These are phyloP conservation scores for Uria lomvia DNA, from an alignment of 2,113 vertebrate genomes.

Conservation along the genomic window DNA sequence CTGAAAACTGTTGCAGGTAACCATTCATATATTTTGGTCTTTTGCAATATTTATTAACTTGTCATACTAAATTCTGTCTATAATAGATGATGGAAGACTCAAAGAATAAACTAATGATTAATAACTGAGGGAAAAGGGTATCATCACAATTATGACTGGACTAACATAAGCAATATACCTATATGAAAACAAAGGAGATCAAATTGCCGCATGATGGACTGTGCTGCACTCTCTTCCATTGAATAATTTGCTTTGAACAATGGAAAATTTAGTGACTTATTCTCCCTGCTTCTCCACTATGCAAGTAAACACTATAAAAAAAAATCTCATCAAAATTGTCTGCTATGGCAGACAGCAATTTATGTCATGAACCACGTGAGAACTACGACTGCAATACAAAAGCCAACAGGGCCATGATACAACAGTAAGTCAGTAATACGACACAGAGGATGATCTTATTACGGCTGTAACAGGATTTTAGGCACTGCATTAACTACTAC, in stretches of 20 bases:
- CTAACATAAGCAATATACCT: not conserved
- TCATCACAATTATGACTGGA: not conserved
- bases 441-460: constrained; percentile 18
- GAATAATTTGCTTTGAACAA: not conserved
- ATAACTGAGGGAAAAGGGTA: not conserved
- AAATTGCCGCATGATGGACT: not conserved
- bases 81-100: not conserved
- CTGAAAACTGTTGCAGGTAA: not conserved
- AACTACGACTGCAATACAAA: not conserved
- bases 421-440: not conserved
- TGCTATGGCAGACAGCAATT: not conserved
- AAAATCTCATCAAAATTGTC: not conserved
- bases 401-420: not conserved
- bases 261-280: not conserved
- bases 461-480: constrained; percentile 25
- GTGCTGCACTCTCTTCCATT: not conserved
- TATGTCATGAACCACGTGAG: not conserved
- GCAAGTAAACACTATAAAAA: not conserved
- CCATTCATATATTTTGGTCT: not conserved
- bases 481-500: not conserved
- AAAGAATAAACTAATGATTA: not conserved
- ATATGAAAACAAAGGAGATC: not conserved
- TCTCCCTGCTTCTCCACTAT: not conserved
- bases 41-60: not conserved
- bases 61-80: not conserved